Conservation (phyloP, 2,888 invertebrate genomes). For the Pseudococcus viburni region DNA sequence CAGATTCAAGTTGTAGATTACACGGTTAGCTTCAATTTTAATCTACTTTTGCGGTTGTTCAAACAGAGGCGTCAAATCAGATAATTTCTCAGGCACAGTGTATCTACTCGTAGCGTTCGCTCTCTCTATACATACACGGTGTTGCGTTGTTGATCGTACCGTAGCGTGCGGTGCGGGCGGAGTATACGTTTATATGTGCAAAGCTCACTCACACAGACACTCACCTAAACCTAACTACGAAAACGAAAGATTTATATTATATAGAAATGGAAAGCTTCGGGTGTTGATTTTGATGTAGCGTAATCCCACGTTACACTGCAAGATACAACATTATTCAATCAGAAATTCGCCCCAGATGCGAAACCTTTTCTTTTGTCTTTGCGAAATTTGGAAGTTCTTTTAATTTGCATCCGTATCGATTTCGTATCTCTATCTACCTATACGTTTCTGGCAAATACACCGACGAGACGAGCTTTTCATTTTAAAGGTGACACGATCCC, state of each 20-base stretch:
- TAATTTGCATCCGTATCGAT: conserved; percentile 17
- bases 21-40: conserved; percentile 46
- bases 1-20: conserved; percentile 48
- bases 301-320: conserved; percentile 30
- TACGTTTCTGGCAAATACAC: neutral
- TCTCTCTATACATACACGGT: conserved; percentile 1
- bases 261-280: conserved; percentile 41
- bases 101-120: neutral
- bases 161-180: neutral
- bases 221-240: neutral
- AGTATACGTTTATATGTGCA: neutral
- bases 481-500: neutral
- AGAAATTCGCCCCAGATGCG: conserved; percentile 47
- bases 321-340: conserved; percentile 52
- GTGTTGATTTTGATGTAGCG: conserved; percentile 48
- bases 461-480: neutral
- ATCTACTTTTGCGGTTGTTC: conserved; percentile 53
- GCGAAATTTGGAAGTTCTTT: conserved; percentile 16
- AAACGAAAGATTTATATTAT: conserved; percentile 40
- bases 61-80: conserved; percentile 52
- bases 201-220: neutral
- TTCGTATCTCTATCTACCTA: neutral
- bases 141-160: neutral
- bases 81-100: conserved; percentile 19
- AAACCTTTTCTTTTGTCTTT: conserved; percentile 35